These are phyloP conservation scores for Sebastes cheni DNA, from an alignment of 2,797 vertebrate species.

Conservation along the genomic window DNA sequence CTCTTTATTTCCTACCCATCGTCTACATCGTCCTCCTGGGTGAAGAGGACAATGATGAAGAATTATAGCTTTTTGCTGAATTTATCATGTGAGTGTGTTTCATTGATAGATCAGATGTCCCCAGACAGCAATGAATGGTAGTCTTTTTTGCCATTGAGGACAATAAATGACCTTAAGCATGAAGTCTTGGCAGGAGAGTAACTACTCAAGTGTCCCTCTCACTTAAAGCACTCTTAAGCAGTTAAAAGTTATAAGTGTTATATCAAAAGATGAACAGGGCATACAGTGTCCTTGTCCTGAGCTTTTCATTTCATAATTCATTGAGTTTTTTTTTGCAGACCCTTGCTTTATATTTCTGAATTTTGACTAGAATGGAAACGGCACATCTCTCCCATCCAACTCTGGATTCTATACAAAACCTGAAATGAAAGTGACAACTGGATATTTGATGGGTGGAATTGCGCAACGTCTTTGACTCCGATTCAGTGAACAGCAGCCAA, in stretches of 20 bases:
- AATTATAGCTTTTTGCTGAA: slow-evolving; percentile 17
- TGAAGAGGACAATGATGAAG: slow-evolving; percentile 13
- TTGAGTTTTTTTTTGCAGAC: background rate
- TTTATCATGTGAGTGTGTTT: slow-evolving; percentile 23
- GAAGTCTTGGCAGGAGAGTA: background rate
- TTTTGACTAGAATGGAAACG: background rate
- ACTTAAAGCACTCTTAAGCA: background rate
- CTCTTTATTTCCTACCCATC: background rate
- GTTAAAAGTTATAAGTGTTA: background rate
- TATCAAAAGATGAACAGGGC: background rate
- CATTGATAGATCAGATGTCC: slow-evolving; percentile 5
- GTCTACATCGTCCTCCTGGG: slow-evolving; percentile 1
- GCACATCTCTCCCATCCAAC: background rate
- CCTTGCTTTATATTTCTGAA: background rate
- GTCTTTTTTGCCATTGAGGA: background rate
- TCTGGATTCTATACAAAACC: background rate
- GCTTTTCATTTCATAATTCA: background rate
- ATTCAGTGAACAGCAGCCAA: slow-evolving; percentile 11
- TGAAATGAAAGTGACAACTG: slow-evolving; percentile 11
- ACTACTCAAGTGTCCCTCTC: background rate
- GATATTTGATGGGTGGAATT: slow-evolving; percentile 28
- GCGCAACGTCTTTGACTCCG: slow-evolving; percentile 20
- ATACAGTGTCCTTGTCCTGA: background rate
- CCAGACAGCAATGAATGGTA: background rate
- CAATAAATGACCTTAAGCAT: slow-evolving; percentile 17